phyloP scores from a whole-genome alignment of 2,888 invertebrate species.

The Liposcelis brunnea region DNA sequence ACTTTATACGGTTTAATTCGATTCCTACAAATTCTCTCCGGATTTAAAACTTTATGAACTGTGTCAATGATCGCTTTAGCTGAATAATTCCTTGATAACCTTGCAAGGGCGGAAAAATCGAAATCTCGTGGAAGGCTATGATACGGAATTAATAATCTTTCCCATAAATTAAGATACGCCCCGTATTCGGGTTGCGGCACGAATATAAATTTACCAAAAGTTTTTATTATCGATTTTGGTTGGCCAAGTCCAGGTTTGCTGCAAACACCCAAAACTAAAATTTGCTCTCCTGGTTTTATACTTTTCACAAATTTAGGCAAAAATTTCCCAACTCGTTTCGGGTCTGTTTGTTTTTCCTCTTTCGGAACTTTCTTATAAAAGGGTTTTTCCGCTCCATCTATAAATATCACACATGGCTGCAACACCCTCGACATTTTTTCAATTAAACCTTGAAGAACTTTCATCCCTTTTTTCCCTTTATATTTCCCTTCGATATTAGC shows the following conservation, averaged over 20 bases:
- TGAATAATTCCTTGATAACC: conserved; percentile 35
- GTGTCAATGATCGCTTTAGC: conserved; percentile 30
- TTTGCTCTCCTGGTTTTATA: conserved; percentile 42
- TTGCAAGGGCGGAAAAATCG: conserved; percentile 38
- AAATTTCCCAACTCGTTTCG: conserved; percentile 48
- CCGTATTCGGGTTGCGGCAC: conserved; percentile 24
- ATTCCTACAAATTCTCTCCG: conserved; percentile 26
- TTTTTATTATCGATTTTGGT: conserved; percentile 25
- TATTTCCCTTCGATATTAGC: conserved; percentile 48
- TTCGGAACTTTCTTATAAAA: conserved; percentile 48
- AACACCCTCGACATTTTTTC: conserved; percentile 43
- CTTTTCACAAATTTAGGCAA: conserved; percentile 52
- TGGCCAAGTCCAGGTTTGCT: conserved; percentile 44
- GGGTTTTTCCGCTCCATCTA: conserved; percentile 46
- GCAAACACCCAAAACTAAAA: conserved; percentile 50
- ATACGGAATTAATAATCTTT: conserved; percentile 23
- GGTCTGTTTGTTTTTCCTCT: conserved; percentile 42
- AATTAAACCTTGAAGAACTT: conserved; percentile 44
- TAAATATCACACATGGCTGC: conserved; percentile 54
- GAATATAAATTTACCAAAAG: conserved; percentile 37
- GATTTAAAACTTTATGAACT: conserved; percentile 28
- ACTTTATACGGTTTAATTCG: no score
- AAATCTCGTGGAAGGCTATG: conserved; percentile 38
- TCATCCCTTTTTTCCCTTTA: conserved; percentile 44
- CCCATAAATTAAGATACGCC: conserved; percentile 9